A percentile compares a stretch with the other conserved stretches of the same genome.
Conservation (phyloP, 2,888 invertebrate genomes). For the Drosophila neotestacea region DNA sequence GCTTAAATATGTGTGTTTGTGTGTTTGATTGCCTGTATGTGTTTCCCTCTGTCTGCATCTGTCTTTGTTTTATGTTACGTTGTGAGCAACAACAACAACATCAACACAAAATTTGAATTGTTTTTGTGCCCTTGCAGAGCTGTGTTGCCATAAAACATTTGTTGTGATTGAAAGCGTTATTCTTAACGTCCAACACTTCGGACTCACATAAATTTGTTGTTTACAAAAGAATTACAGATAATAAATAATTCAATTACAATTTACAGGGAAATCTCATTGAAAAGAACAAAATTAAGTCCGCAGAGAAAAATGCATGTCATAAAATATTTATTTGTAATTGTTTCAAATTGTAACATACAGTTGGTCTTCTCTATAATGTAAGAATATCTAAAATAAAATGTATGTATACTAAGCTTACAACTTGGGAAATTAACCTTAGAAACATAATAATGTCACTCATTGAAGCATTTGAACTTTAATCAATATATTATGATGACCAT, state of each 20-base stretch:
- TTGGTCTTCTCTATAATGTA: no score
- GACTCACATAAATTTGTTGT: constrained; percentile 12
- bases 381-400: no score
- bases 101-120: constrained; percentile 42
- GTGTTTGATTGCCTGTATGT: constrained; percentile 13
- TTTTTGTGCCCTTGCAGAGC: constrained; percentile 48
- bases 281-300: not conserved
- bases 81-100: constrained; percentile 34
- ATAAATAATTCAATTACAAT: constrained; percentile 17
- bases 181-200: no score
- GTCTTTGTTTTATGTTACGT: constrained; percentile 57
- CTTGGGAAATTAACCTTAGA: no score
- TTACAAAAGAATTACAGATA: constrained; percentile 6
- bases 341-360: no score
- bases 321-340: not conserved
- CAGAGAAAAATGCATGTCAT: not conserved
- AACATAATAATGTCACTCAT: no score
- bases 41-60: constrained; percentile 40
- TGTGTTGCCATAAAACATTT: constrained; percentile 21
- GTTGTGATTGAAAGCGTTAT: constrained; percentile 28
- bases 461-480: no score
- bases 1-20: constrained; percentile 14
- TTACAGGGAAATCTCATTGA: not conserved
- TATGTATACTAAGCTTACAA: no score
- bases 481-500: no score